These are phyloP conservation scores for Halcyon badia DNA, from an alignment of 2,797 vertebrate genomes.

Conservation along the genomic window DNA sequence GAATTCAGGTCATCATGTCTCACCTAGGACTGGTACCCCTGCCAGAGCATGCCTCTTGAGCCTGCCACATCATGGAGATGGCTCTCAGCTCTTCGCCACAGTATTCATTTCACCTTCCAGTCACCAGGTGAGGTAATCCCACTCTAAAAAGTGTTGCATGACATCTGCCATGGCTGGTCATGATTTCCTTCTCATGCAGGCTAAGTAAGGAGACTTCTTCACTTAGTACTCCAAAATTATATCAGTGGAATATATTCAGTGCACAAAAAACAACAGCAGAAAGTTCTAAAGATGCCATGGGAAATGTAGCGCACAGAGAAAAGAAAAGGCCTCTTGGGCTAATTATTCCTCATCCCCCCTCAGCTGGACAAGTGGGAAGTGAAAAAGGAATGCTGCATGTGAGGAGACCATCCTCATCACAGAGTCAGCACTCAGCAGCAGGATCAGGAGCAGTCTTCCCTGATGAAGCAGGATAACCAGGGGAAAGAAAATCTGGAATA, in stretches of 20 bases:
- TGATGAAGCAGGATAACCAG: background rate
- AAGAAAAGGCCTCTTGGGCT: background rate
- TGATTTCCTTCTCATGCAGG: background rate
- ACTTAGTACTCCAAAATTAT: background rate
- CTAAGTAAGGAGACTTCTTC: background rate
- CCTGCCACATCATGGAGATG: background rate
- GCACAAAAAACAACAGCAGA: background rate
- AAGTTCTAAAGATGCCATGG: background rate
- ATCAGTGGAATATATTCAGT: background rate
- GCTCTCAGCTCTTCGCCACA: background rate
- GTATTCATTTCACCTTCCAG: background rate
- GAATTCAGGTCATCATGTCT: background rate
- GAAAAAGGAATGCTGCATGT: background rate
- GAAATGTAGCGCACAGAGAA: rapidly evolving
- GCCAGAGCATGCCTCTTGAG: background rate
- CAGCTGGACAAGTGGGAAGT: background rate
- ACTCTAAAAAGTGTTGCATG: background rate
- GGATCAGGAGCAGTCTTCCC: background rate
- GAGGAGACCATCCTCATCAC: background rate
- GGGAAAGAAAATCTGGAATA: background rate
- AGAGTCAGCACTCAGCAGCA: background rate
- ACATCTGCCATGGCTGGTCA: background rate
- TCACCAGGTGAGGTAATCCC: background rate
- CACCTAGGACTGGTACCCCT: background rate
- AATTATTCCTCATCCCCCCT: background rate